Evolutionary conservation across 1,140 invertebrate genomes (phyloP).

Genomic region (Cyclargus thomasi): DNA sequence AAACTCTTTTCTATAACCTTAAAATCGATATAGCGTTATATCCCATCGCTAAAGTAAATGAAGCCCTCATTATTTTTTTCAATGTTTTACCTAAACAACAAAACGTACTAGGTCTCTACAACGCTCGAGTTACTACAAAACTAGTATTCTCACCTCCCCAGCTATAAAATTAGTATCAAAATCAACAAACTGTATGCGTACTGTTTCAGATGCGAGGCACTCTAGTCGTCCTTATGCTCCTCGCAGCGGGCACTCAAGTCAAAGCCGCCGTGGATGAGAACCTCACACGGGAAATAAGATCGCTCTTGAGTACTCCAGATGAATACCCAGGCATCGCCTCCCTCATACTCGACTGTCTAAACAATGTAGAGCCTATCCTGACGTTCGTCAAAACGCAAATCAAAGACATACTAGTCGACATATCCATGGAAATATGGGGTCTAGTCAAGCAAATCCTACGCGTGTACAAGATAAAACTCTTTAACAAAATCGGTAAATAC

Average conservation of each 20-base stretch:
- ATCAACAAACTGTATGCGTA: background rate
- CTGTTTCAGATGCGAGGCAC: background rate
- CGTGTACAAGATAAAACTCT: conserved; percentile 37
- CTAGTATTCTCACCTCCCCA: too few species aligned
- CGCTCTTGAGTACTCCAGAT: background rate
- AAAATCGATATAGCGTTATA: too few species aligned
- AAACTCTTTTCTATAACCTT: too few species aligned
- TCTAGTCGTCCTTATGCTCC: background rate
- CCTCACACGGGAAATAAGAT: conserved; percentile 11
- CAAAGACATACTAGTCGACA: conserved; percentile 37
- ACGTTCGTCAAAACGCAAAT: conserved; percentile 39
- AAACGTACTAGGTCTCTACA: too few species aligned
- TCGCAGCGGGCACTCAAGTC: background rate
- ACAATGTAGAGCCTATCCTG: conserved; percentile 27
- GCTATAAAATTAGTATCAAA: too few species aligned
- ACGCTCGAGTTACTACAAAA: too few species aligned
- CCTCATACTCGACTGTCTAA: conserved; percentile 22
- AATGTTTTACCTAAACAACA: too few species aligned
- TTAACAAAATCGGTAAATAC: conserved; percentile 38
- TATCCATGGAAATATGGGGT: conserved; percentile 30
- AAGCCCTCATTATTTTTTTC: too few species aligned
- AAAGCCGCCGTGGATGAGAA: background rate
- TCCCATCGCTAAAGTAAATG: too few species aligned
- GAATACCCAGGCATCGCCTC: conserved; percentile 18
- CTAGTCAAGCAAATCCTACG: conserved; percentile 30